Percentiles rank a stretch among this genome's conserved stretches.
Evolutionary conservation across 2,797 vertebrate species (phyloP).

Genomic region (Bufotes viridis): DNA sequence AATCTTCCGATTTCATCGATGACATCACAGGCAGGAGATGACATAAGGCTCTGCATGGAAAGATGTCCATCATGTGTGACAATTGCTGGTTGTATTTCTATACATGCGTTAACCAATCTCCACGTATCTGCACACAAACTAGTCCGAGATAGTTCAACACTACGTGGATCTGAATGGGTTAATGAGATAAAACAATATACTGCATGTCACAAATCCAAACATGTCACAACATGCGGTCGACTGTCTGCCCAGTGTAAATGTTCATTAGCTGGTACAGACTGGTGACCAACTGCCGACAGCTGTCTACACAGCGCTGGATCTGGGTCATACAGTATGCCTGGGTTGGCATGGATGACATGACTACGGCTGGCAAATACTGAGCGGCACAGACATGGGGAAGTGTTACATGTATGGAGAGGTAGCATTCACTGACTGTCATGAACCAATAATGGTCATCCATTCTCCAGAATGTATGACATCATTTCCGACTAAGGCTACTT

Average conservation of each 20-base stretch:
- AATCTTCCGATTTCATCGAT: not conserved
- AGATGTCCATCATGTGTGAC: not conserved
- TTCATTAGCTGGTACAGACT: not conserved
- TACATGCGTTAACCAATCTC: too few relatives aligned
- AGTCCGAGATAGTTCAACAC: not conserved
- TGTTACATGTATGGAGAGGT: not conserved
- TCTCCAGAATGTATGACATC: not conserved
- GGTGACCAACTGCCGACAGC: not conserved
- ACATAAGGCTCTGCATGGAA: not conserved
- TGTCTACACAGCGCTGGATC: not conserved
- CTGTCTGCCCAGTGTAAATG: not conserved
- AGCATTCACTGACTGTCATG: not conserved
- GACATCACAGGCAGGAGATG: not conserved
- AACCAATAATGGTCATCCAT: not conserved
- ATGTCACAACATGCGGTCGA: not conserved
- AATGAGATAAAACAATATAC: not conserved
- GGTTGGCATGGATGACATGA: not conserved
- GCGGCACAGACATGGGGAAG: not conserved
- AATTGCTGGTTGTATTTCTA: not conserved
- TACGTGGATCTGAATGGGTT: not conserved
- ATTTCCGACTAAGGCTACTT: not conserved
- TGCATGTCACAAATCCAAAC: not conserved
- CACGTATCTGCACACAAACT: not conserved
- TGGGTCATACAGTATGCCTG: slow-evolving; percentile 18
- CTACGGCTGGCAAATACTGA: not conserved